Percentiles rank a stretch among this genome's conserved stretches.
These are phyloP conservation scores for Trissolcus brochymenae DNA, from an alignment of 2,888 invertebrate genomes.

Conservation along the genomic window DNA sequence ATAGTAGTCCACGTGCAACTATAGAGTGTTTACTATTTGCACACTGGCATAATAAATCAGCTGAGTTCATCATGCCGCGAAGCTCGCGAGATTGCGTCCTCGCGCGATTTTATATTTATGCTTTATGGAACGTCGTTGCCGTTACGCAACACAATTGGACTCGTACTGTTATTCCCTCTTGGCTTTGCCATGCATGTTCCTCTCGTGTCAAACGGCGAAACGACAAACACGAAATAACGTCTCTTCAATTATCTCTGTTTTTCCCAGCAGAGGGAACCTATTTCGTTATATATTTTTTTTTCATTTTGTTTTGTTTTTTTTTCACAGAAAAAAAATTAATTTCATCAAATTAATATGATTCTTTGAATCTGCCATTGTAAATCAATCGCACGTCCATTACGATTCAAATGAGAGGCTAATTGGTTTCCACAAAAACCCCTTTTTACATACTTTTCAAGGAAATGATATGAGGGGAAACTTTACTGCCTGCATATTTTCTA, in stretches of 20 bases:
- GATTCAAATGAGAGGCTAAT: too few species aligned
- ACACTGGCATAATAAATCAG: slow-evolving; percentile 57
- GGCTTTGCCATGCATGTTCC: slow-evolving; percentile 9
- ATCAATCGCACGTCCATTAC: too few species aligned
- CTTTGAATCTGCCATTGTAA: too few species aligned
- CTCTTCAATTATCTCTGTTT: neutral
- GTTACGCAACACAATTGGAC: slow-evolving; percentile 50
- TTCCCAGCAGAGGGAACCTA: too few species aligned
- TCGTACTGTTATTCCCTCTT: slow-evolving; percentile 43
- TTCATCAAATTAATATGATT: too few species aligned
- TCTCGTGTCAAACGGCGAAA: slow-evolving; percentile 15
- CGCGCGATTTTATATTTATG: slow-evolving; percentile 31
- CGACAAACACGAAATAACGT: slow-evolving; percentile 6
- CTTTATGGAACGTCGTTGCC: slow-evolving; percentile 45
- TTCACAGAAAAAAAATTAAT: too few species aligned
- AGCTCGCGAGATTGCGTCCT: slow-evolving; percentile 36
- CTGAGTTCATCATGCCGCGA: slow-evolving; percentile 44
- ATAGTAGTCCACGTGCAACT: slow-evolving; percentile 36
- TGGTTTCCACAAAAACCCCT: too few species aligned
- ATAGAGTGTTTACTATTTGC: slow-evolving; percentile 46
- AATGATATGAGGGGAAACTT: too few species aligned
- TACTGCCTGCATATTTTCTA: too few species aligned
- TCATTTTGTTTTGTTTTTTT: too few species aligned
- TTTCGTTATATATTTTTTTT: too few species aligned
- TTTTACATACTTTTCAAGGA: too few species aligned